These are phyloP conservation scores for Eulithis testata DNA, from an alignment of 2,888 invertebrate species.

Conservation along the genomic window DNA sequence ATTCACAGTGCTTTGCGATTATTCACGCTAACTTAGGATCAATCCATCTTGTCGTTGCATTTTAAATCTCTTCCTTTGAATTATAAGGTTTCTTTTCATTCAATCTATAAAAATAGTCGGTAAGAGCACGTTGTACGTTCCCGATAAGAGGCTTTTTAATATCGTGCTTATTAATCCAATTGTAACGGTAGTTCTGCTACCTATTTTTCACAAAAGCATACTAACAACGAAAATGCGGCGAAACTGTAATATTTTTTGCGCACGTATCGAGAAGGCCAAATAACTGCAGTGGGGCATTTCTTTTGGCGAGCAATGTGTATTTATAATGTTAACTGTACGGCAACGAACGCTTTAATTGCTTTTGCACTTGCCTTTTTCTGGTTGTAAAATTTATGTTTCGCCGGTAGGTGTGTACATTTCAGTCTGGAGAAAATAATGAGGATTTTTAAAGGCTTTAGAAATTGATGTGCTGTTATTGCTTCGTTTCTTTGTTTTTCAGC, in stretches of 20 bases:
- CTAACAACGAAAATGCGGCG: conserved; percentile 18
- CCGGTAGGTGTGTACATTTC: conserved; percentile 35
- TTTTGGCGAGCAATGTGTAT: conserved; percentile 35
- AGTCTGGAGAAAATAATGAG: conserved; percentile 30
- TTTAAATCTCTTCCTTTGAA: conserved; percentile 21
- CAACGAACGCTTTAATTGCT: conserved; percentile 35
- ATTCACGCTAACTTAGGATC: conserved; percentile 72
- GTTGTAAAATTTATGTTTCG: conserved; percentile 34
- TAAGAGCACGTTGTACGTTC: conserved; percentile 58
- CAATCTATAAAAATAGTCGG: background rate
- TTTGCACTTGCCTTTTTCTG: conserved; percentile 35
- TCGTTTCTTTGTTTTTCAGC: background rate
- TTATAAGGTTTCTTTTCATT: conserved; percentile 37
- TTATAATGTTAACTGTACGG: conserved; percentile 34
- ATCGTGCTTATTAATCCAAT: conserved; percentile 58
- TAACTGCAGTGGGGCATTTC: conserved; percentile 35
- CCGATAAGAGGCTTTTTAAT: conserved; percentile 52
- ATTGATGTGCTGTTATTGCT: conserved; percentile 42
- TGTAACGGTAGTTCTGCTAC: conserved; percentile 47
- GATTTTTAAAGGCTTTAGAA: conserved; percentile 32
- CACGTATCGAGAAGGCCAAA: conserved; percentile 28
- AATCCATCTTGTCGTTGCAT: conserved; percentile 8
- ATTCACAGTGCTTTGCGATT: conserved; percentile 67
- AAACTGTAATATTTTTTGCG: conserved; percentile 25
- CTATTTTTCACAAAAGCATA: conserved; percentile 19